phyloP scores from a whole-genome alignment of 2,797 vertebrate species.

The Streptopelia turtur region DNA sequence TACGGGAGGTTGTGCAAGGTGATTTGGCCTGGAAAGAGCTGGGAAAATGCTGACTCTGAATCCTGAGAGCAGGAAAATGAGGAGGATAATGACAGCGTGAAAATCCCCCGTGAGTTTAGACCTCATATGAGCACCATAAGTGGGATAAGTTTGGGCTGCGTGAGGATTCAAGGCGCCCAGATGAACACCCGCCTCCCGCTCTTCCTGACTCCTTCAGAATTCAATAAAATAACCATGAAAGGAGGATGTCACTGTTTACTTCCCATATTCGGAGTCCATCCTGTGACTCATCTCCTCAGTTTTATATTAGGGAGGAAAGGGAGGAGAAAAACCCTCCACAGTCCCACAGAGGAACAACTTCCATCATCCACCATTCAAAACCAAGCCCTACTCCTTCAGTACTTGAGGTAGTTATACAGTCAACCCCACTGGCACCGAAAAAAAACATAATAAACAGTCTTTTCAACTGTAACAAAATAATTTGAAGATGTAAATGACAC shows the following conservation, averaged over 20 bases:
- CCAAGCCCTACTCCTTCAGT: background rate
- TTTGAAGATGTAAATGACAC: background rate
- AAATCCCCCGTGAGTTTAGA: background rate
- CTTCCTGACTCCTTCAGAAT: background rate
- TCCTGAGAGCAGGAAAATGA: background rate
- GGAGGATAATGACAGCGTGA: background rate
- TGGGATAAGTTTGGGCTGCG: background rate
- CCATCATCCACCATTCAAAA: background rate
- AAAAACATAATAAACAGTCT: background rate
- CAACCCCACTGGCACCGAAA: background rate
- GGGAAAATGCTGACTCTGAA: background rate
- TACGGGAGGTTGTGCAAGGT: background rate
- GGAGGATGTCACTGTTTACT: conserved; percentile 27
- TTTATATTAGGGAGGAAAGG: background rate
- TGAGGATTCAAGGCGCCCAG: background rate
- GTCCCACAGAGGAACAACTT: background rate
- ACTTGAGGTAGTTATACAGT: background rate
- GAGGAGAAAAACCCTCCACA: background rate
- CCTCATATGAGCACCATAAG: background rate
- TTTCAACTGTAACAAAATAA: background rate
- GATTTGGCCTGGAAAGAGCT: background rate
- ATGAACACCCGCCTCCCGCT: background rate
- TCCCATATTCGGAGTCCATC: background rate
- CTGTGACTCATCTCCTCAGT: conserved; percentile 13
- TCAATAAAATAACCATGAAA: background rate